Base-by-base conservation (phyloP, 2,113 vertebrate genomes). In the Corythoichthys intestinalis region DNA sequence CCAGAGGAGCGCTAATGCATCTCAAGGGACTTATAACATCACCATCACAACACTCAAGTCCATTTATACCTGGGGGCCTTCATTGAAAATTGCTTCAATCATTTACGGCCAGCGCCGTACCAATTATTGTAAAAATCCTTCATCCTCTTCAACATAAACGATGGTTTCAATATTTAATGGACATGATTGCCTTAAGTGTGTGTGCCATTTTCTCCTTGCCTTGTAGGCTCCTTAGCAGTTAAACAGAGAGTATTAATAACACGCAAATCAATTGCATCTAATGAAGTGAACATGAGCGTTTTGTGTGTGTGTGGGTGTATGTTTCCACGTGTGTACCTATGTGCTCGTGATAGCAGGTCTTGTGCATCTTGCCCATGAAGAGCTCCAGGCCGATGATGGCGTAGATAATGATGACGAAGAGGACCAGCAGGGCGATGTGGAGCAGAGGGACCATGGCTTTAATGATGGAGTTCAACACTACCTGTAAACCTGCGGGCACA, bases 321-420 rank as follows among this genome's bases (percentile, higher is more conserved):
- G 41, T 52, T 35, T n/a, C 34, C 17, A 13, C 39, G 52, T 10
- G 20, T 47, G 13, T 84, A 98, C 96, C 94, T 89, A 79, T 75
- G 7, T 92, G 72, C 49, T 92, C 88, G 4, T 90, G 81, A 84
- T 91, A 90, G 86, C 97, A 99, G 66, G 97, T 98, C 83, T 97
- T 96, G 67, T 99, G 97, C 97, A 99, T 99, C 92, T 99, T 99
- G 64, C 97, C 97, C 96, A 98, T 98, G 91, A 99, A 99, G 68
- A 99, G 93, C 86, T 99, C 97, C 83, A 99, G 91, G 77, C 97
- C 97, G 8, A 99, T 98, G 89, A 99, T 99, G 82, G 97, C 97
- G 3, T 98, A 99, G 90, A 99, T 98, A 78, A 99, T 99, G 88
- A 99, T 99, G 89, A 98, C 96, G 50, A 99, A 99, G 65, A 99